A percentile compares a stretch with the other conserved stretches of the same genome.
Evolutionary conservation across 2,888 invertebrate genomes (phyloP).

Genomic region (Corbicula japonica): DNA sequence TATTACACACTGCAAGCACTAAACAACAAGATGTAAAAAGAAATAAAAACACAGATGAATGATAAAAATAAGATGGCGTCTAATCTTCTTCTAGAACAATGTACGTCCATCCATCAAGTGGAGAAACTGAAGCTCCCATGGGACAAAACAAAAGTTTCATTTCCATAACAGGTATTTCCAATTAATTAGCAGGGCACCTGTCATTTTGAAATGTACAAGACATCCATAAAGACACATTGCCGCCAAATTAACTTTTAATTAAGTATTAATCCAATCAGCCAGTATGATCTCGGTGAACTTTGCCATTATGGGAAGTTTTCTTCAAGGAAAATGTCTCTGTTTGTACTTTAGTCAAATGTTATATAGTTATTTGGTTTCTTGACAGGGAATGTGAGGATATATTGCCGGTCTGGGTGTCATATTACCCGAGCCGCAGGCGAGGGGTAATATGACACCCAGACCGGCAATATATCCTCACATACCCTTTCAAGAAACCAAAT

Average conservation of each 20-base stretch:
- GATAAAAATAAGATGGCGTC: conserved; percentile 29
- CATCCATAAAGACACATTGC: conserved; percentile 49
- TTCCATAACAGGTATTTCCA: conserved; percentile 59
- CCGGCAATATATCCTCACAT: too few relatives aligned
- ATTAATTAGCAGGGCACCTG: conserved; percentile 64
- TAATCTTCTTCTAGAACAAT: conserved; percentile 21
- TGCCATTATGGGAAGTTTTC: conserved; percentile 22
- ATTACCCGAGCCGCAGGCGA: too few relatives aligned
- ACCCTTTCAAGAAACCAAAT: too few relatives aligned
- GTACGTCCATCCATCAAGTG: conserved; percentile 25
- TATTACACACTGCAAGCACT: too few relatives aligned
- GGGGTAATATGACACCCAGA: too few relatives aligned
- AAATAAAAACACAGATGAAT: conserved; percentile 19
- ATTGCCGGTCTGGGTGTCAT: too few relatives aligned
- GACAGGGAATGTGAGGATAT: too few relatives aligned
- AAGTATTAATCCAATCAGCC: conserved; percentile 60
- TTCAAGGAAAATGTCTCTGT: conserved; percentile 9
- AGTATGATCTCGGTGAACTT: conserved; percentile 46
- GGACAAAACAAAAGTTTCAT: conserved; percentile 53
- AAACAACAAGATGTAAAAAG: too few relatives aligned
- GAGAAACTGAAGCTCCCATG: conserved; percentile 35
- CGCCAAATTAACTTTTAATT: conserved; percentile 64
- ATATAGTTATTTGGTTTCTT: too few relatives aligned
- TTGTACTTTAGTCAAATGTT: too few relatives aligned
- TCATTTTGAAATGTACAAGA: conserved; percentile 41